Conservation (phyloP, 1,140 invertebrate species). For the Periplaneta americana region DNA sequence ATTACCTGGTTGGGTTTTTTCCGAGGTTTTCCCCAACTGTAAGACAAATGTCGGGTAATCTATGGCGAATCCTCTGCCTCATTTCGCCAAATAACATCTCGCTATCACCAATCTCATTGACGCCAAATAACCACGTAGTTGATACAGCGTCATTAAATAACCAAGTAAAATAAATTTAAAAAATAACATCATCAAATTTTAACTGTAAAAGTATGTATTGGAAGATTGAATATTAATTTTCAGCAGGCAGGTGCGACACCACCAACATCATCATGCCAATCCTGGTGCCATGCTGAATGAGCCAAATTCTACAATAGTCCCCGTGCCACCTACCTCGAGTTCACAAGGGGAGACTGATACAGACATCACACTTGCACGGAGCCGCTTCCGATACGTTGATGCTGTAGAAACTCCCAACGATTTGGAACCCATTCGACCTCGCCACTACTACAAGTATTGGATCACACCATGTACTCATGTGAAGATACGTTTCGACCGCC, state of each 20-base stretch:
- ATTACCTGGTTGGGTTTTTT: no score
- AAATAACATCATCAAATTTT: background rate
- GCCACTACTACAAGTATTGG: slow-evolving; percentile 83
- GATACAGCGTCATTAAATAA: no score
- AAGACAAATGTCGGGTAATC: no score
- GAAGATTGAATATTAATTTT: background rate
- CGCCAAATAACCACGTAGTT: no score
- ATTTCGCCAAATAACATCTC: no score
- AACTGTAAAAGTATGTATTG: background rate
- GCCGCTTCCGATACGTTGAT: slow-evolving; percentile 29
- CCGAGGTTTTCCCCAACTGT: no score
- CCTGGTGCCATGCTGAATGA: slow-evolving; percentile 5
- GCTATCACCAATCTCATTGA: no score
- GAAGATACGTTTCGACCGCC: slow-evolving; percentile 79
- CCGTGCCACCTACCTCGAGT: slow-evolving; percentile 20
- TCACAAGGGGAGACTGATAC: slow-evolving; percentile 32
- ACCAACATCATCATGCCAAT: background rate
- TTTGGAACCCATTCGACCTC: slow-evolving; percentile 39
- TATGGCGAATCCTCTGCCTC: no score
- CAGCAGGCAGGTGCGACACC: background rate
- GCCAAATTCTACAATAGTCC: background rate
- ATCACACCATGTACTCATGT: slow-evolving; percentile 55
- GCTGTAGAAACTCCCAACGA: slow-evolving; percentile 23
- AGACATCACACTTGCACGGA: slow-evolving; percentile 26
- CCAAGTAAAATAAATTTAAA: background rate